These are phyloP conservation scores for Dryobates pubescens DNA, from an alignment of 2,797 vertebrate genomes.

Conservation along the genomic window DNA sequence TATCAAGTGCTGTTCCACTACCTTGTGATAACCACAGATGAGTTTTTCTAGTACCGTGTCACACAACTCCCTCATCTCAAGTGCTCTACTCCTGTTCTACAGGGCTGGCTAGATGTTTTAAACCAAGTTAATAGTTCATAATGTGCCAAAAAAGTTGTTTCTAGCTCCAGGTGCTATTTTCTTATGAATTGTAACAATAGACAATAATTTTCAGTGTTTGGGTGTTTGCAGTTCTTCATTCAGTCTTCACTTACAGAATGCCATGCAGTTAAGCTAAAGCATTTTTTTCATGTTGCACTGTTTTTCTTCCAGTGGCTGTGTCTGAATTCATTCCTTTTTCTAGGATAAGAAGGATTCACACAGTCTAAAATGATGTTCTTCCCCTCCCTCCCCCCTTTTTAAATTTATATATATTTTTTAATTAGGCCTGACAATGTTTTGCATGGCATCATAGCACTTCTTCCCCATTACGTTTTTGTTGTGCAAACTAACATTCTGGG, in stretches of 20 bases:
- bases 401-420: neutral
- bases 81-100: neutral
- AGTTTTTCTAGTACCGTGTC: neutral
- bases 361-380: neutral
- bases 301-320: neutral
- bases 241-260: neutral
- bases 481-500: neutral
- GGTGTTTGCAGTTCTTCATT: neutral
- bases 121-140: neutral
- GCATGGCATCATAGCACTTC: neutral
- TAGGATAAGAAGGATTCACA: neutral
- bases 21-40: neutral
- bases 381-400: neutral
- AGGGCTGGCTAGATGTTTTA: neutral
- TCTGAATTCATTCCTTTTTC: neutral
- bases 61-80: neutral
- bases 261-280: neutral
- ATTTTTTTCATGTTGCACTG: neutral
- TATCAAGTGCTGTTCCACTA: neutral
- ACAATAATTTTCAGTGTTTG: neutral
- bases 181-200: neutral
- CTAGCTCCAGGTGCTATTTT: neutral
- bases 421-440: constrained; percentile 5
- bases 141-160: neutral
- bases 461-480: neutral